phyloP scores from a whole-genome alignment of 2,797 vertebrate species.

The Gymnocypris eckloni region DNA sequence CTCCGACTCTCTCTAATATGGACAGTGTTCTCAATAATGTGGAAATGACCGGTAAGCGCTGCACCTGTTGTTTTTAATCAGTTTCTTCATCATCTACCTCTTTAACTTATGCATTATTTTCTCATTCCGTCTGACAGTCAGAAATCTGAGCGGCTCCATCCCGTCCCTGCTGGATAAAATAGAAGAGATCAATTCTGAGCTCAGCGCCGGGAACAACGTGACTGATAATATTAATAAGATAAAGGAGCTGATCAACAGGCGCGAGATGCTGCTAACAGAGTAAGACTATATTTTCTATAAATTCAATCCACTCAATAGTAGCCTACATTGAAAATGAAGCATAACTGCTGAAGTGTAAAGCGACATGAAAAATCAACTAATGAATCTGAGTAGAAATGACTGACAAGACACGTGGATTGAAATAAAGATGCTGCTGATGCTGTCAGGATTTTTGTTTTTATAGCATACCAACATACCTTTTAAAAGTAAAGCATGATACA shows the following conservation, averaged over 20 bases:
- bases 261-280: conserved; percentile 93
- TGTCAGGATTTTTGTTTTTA: neutral
- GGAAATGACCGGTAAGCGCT: conserved; percentile 80
- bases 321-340: too few relatives aligned
- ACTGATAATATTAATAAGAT: conserved; percentile 90
- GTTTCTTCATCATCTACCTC: neutral
- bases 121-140: conserved; percentile 76
- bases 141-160: conserved; percentile 85
- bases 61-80: neutral
- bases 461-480: neutral
- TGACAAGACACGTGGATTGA: neutral
- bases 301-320: too few relatives aligned
- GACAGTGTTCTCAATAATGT: conserved; percentile 81
- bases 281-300: conserved; percentile 61
- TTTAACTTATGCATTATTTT: neutral
- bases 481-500: neutral
- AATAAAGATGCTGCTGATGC: neutral
- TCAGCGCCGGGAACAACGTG: conserved; percentile 84
- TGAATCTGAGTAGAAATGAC: too few relatives aligned
- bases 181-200: conserved; percentile 83
- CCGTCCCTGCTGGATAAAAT: conserved; percentile 84
- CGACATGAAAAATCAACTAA: too few relatives aligned
- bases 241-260: conserved; percentile 93
- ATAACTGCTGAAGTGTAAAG: too few relatives aligned
- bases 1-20: conserved; percentile 72